phyloP scores from a whole-genome alignment of 1,140 invertebrate species.

The Papilio helenus region DNA sequence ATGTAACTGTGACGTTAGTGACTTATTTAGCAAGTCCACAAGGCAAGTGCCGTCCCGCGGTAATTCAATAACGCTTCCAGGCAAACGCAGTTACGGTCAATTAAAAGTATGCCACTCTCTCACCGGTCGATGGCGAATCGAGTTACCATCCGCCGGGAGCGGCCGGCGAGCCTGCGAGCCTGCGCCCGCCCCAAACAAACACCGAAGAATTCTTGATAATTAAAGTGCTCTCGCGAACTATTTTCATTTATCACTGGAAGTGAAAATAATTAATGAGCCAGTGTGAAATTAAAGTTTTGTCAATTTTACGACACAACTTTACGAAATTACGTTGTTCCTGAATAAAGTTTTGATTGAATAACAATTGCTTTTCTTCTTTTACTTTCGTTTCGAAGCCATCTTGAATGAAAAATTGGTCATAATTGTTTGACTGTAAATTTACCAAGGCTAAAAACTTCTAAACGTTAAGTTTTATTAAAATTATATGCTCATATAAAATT shows the following conservation, averaged over 20 bases:
- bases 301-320: constrained; percentile 36
- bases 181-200: constrained; percentile 59
- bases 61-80: constrained; percentile 81
- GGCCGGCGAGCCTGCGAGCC: constrained; percentile 59
- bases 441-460: not conserved
- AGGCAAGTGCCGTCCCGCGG: constrained; percentile 61
- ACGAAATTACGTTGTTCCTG: constrained; percentile 21
- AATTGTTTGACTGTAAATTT: not conserved
- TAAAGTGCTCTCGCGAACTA: constrained; percentile 57
- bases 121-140: constrained; percentile 70
- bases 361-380: constrained; percentile 10
- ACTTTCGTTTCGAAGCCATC: not conserved
- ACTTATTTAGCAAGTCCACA: constrained; percentile 55
- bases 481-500: too few relatives aligned
- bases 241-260: constrained; percentile 50
- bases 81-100: constrained; percentile 79
- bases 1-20: constrained; percentile 35
- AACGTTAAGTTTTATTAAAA: not conserved
- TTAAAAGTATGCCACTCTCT: constrained; percentile 80
- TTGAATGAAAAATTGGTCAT: not conserved
- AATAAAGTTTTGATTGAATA: constrained; percentile 35
- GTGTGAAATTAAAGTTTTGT: constrained; percentile 38
- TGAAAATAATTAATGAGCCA: constrained; percentile 40
- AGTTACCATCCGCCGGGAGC: constrained; percentile 64
- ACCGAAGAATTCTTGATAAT: constrained; percentile 58